Evolutionary conservation across 2,888 invertebrate genomes (phyloP).

Genomic region (Folsomia candida): DNA sequence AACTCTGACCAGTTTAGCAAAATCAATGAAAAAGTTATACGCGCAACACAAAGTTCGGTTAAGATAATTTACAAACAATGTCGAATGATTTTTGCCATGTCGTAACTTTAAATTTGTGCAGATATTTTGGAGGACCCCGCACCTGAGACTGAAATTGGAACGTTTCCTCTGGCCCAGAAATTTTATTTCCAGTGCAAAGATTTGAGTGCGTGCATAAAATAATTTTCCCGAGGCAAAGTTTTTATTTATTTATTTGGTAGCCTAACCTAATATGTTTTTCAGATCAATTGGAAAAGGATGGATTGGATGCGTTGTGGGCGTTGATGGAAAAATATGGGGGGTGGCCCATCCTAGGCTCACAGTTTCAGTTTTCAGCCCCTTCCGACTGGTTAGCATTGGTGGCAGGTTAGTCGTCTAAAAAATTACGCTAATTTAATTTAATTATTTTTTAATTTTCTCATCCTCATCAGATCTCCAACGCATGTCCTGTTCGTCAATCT

Average conservation of each 20-base stretch:
- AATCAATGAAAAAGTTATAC: constrained; percentile 37
- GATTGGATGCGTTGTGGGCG: constrained; percentile 7
- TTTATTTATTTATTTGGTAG: no score
- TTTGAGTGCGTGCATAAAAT: constrained; percentile 8
- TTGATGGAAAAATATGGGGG: constrained; percentile 13
- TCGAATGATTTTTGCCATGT: background rate
- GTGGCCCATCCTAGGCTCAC: constrained; percentile 2
- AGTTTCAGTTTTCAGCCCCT: background rate
- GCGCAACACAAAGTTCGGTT: constrained; percentile 30
- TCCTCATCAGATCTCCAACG: constrained; percentile 29
- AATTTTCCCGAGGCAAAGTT: no score
- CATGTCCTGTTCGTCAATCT: constrained; percentile 26
- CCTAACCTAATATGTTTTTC: no score
- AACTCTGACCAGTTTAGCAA: constrained; percentile 34
- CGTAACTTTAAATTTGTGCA: background rate
- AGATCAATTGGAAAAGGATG: constrained; percentile 23
- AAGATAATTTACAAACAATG: background rate
- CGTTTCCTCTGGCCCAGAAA: constrained; percentile 12
- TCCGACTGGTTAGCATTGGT: constrained; percentile 17
- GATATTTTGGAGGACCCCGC: constrained; percentile 3
- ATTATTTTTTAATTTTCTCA: no score
- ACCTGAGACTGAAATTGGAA: background rate
- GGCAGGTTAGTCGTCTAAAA: no score
- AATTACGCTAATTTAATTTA: no score
- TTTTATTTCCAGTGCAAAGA: constrained; percentile 20